These are phyloP conservation scores for Spodoptera frugiperda DNA, from an alignment of 1,140 invertebrate genomes.

Conservation along the genomic window DNA sequence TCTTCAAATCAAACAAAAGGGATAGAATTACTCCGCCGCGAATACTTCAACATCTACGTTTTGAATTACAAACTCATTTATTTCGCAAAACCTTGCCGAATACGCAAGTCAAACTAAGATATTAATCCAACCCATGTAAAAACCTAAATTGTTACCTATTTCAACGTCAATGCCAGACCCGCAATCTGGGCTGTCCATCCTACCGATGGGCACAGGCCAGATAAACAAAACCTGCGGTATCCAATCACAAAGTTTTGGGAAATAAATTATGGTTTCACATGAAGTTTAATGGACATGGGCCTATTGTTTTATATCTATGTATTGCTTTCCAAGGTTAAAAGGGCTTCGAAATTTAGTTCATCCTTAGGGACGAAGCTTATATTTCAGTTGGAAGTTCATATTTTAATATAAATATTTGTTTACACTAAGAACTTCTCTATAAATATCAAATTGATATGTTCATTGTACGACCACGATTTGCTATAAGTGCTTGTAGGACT, in stretches of 20 bases:
- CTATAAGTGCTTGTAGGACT: no score
- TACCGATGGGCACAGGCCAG: constrained; percentile 15
- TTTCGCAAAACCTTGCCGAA: constrained; percentile 2
- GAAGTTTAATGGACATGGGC: constrained; percentile 58
- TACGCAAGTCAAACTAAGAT: constrained; percentile 21
- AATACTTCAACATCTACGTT: constrained; percentile 1
- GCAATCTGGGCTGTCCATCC: constrained; percentile 26
- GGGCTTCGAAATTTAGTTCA: constrained; percentile 51
- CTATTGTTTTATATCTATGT: constrained; percentile 67
- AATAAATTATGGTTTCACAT: constrained; percentile 55
- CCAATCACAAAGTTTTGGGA: constrained; percentile 57
- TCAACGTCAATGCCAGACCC: constrained; percentile 40
- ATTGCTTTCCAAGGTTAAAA: constrained; percentile 60
- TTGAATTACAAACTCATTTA: constrained; percentile 14
- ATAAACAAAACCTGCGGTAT: constrained; percentile 47
- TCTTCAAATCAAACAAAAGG: not conserved
- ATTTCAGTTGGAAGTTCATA: constrained; percentile 46
- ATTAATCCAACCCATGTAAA: constrained; percentile 25
- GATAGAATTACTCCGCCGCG: not conserved
- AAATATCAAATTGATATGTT: no score
- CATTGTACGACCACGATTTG: no score
- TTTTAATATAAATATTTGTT: no score
- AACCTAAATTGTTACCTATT: constrained; percentile 44
- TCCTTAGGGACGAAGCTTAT: constrained; percentile 49
- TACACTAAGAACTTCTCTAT: no score